Conservation (phyloP, 1,140 invertebrate genomes). For the Drosophila nigrodunni region DNA sequence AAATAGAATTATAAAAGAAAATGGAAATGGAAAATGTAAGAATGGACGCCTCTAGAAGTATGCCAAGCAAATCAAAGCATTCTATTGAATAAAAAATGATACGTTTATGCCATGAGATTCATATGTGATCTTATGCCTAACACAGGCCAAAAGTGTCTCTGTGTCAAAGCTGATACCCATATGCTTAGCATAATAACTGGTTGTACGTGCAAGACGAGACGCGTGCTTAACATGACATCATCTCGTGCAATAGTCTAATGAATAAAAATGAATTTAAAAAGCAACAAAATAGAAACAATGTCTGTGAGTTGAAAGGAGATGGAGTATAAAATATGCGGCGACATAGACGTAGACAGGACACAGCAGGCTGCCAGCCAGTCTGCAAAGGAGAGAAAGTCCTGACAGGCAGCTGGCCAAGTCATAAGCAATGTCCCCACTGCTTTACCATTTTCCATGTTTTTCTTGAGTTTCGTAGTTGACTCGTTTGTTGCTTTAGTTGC, state of each 20-base stretch:
- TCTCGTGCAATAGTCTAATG: conserved; percentile 62
- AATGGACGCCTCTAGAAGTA: conserved; percentile 9
- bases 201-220: conserved; percentile 40
- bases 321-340: conserved; percentile 58
- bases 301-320: background rate
- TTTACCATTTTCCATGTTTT: conserved; percentile 47
- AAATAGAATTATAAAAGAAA: background rate
- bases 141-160: background rate
- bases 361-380: conserved; percentile 79
- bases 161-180: conserved; percentile 17
- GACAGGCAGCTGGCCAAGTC: conserved; percentile 54
- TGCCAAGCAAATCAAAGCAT: conserved; percentile 20
- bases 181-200: conserved; percentile 56
- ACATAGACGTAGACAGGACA: conserved; percentile 21
- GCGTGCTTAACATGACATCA: conserved; percentile 70
- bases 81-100: conserved; percentile 59
- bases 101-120: conserved; percentile 38
- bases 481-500: conserved; percentile 12
- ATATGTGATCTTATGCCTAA: conserved; percentile 11
- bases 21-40: conserved; percentile 8
- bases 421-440: conserved; percentile 16
- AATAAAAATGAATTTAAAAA: conserved; percentile 77
- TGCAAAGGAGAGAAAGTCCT: conserved; percentile 41
- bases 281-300: conserved; percentile 29
- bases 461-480: conserved; percentile 32